phyloP scores from a whole-genome alignment of 92 coral and sea anemone genomes.

The Actinostola sp. region DNA sequence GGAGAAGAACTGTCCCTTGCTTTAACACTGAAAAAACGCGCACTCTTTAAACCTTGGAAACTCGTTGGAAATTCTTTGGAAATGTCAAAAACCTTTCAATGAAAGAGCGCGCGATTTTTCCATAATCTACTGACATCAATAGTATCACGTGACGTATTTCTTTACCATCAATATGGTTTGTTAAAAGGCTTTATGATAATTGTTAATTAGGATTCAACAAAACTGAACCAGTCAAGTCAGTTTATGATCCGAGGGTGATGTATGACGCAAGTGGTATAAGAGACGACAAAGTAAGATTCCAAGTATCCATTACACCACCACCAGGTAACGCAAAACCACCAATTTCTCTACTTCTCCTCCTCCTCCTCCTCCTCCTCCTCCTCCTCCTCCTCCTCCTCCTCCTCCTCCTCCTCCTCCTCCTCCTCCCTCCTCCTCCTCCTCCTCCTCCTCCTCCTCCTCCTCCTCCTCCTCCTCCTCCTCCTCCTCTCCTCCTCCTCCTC shows the following conservation, averaged over 20 bases:
- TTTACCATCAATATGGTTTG: no score
- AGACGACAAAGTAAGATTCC: background rate
- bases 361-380: background rate
- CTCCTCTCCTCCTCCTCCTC: background rate
- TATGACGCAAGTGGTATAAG: background rate
- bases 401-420: background rate
- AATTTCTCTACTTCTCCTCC: background rate
- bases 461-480: background rate
- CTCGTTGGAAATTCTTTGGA: no score
- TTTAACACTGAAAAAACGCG: no score
- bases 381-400: background rate
- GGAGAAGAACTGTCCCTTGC: no score
- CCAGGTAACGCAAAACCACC: background rate
- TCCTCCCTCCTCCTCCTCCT: background rate
- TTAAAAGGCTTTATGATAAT: no score
- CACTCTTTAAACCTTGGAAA: no score
- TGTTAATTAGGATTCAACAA: constrained; percentile 2
- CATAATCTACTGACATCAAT: no score
- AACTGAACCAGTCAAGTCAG: background rate
- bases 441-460: background rate
- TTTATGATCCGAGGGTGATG: background rate
- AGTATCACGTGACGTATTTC: no score
- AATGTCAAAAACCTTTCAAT: no score
- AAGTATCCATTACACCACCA: constrained; percentile 6
- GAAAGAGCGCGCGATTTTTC: no score